Percentiles rank a stretch among this genome's conserved stretches.
Evolutionary conservation across 2,888 invertebrate genomes (phyloP).

Genomic region (Brachynemurus nebulosus): DNA sequence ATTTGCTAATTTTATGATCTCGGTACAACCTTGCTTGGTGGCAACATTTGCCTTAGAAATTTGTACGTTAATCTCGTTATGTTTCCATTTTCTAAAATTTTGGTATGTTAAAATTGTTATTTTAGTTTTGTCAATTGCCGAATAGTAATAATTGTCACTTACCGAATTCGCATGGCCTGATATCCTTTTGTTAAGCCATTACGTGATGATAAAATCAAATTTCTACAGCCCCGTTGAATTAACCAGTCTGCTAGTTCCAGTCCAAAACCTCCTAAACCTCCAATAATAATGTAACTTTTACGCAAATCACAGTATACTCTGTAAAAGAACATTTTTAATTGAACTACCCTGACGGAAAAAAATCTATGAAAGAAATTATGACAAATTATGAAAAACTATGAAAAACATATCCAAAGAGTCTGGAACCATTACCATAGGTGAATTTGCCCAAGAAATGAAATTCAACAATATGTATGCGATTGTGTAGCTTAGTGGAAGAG

Average conservation of each 20-base stretch:
- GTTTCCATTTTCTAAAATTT: constrained; percentile 46
- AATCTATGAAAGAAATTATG: too few relatives aligned
- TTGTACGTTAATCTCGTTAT: constrained; percentile 51
- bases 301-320: constrained; percentile 39
- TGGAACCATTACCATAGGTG: too few relatives aligned
- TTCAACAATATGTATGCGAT: too few relatives aligned
- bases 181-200: constrained; percentile 70
- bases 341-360: too few relatives aligned
- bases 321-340: too few relatives aligned
- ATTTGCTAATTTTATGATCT: constrained; percentile 49
- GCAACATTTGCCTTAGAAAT: constrained; percentile 61
- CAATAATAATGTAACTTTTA: constrained; percentile 47
- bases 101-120: constrained; percentile 1
- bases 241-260: constrained; percentile 81
- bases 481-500: too few relatives aligned
- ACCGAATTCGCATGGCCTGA: constrained; percentile 59
- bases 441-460: too few relatives aligned
- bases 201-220: constrained; percentile 67
- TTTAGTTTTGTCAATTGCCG: neutral
- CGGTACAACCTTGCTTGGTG: constrained; percentile 50
- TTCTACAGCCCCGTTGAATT: constrained; percentile 63
- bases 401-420: too few relatives aligned
- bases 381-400: too few relatives aligned
- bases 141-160: constrained; percentile 12
- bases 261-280: constrained; percentile 87